These are phyloP conservation scores for Seira ritae DNA, from an alignment of 2,888 invertebrate species.

Conservation along the genomic window DNA sequence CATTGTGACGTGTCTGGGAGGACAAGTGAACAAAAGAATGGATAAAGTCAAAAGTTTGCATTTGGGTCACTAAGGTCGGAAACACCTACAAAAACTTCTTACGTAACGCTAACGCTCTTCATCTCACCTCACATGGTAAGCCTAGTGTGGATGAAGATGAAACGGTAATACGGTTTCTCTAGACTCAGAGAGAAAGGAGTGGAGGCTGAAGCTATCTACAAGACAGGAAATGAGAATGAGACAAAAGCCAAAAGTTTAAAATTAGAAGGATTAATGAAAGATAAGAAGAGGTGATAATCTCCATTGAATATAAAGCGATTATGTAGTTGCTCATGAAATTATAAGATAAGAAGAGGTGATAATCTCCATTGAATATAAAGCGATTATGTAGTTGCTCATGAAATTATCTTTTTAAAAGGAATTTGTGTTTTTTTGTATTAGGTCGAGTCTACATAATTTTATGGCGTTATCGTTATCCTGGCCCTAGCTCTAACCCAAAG, in stretches of 20 bases:
- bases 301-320: constrained; percentile 52
- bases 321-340: no score
- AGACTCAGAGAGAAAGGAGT: constrained; percentile 29
- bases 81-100: constrained; percentile 37
- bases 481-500: no score
- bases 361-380: constrained; percentile 55
- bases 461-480: no score
- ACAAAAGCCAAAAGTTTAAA: constrained; percentile 29
- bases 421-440: background rate
- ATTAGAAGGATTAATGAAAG: constrained; percentile 40
- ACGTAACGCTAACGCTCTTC: no score
- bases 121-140: no score
- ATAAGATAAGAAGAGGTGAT: constrained; percentile 43
- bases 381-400: no score
- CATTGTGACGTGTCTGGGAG: constrained; percentile 1
- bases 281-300: constrained; percentile 46
- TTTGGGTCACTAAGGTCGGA: constrained; percentile 59
- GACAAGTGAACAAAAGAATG: constrained; percentile 11
- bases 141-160: background rate
- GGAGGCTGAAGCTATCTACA: background rate
- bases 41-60: constrained; percentile 26
- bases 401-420: background rate
- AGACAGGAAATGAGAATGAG: constrained; percentile 30
- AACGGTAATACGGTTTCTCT: background rate
- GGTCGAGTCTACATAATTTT: no score